Evolutionary conservation across 2,888 invertebrate species (phyloP), one percentile per base, ranked within the genome.

Genomic region (Villa cingulata): DNA sequence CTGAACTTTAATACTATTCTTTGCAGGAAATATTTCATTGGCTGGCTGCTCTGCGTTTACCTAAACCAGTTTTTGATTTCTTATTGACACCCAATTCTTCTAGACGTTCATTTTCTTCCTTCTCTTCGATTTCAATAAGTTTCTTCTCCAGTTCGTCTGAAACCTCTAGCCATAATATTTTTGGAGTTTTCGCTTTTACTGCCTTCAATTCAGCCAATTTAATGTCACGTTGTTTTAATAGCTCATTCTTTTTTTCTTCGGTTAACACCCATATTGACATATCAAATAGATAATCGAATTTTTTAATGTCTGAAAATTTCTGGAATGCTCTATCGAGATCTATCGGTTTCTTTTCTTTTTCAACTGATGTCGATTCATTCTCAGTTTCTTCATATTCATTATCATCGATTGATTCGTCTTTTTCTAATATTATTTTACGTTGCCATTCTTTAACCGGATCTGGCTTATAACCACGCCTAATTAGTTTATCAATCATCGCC

Each of bases 221-320:
- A 48, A 76, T 78, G 62, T 95, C 94, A 39, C 85, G 72, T 61
- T 94, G 87, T 55, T 83, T 83, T 15, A 95, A 70, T 19, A 96
- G 70, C 48, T 91, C 90, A 49, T 94, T 90, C 60, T 95, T 95
- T 63, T 80, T 83, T 70, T 97, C 97, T 55, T 86, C 83, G 0
- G 95, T 94, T 54, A 97, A 73, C 77, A 81, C 85, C 92, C 94
- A 94, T 81, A 97, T 82, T 0, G 87, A 83, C 94, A 97, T 92
- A 17, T 90, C 89, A 50, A 98, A 75, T 40, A 98, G 75, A 68
- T 98, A 98, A 71, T 96, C 90, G 66, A 78, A 95, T 65, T 89
- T 87, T 62, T 84, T 80, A 1, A 81, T 80, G 47, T 82, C 82
- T 6, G 74, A 72, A 17, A 77, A 59, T 46, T 77, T 74, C 55